Evolutionary conservation across 2,113 vertebrate species (phyloP).

Genomic region (Callospermophilus lateralis): DNA sequence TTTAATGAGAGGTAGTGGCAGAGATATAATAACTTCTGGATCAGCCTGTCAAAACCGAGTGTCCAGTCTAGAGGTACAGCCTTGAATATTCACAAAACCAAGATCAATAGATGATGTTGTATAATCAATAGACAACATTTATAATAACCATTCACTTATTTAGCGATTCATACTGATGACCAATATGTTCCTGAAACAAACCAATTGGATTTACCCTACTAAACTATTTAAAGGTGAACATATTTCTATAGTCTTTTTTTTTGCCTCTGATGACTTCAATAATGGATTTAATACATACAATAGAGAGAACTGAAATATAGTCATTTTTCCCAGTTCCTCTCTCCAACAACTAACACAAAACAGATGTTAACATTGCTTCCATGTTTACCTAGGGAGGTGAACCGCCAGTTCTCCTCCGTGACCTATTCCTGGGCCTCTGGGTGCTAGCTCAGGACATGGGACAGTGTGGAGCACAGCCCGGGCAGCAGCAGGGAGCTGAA

Average conservation of each 20-base stretch:
- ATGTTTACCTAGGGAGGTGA: not conserved
- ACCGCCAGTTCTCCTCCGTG: not conserved
- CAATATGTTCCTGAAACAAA: not conserved
- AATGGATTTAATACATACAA: not conserved
- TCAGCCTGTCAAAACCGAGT: not conserved
- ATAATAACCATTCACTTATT: not conserved
- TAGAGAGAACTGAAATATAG: not conserved
- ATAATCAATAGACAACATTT: not conserved
- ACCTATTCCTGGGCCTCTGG: not conserved
- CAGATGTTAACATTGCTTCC: slow-evolving; percentile 27
- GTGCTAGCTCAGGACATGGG: not conserved
- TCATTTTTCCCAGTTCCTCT: not conserved
- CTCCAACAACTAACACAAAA: slow-evolving; percentile 17
- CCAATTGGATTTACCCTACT: not conserved
- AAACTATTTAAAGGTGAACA: not conserved
- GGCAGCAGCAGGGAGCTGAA: slow-evolving; percentile 66
- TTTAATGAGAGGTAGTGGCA: not conserved
- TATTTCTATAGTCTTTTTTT: not conserved
- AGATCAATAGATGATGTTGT: not conserved
- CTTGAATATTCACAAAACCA: not conserved
- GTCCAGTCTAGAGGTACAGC: not conserved
- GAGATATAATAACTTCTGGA: not conserved
- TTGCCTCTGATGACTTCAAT: not conserved
- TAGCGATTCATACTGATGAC: not conserved
- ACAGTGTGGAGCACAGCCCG: slow-evolving; percentile 9